phyloP scores from a whole-genome alignment of 2,797 vertebrate genomes.

The Alauda arvensis region DNA sequence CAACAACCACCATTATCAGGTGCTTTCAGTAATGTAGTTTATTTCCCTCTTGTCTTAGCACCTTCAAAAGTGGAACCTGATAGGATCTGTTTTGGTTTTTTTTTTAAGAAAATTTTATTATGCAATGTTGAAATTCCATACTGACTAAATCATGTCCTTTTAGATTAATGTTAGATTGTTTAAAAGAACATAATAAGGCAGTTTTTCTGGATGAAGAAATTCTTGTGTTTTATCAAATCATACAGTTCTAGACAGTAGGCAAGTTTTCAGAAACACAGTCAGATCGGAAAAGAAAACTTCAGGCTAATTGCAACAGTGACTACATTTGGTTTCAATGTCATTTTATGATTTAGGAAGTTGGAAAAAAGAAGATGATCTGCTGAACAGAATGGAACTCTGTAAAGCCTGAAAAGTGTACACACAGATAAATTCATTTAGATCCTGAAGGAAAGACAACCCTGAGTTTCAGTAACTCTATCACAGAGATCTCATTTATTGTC shows the following conservation, averaged over 20 bases:
- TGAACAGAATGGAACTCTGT: background rate
- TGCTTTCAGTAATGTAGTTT: background rate
- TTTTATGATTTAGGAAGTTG: background rate
- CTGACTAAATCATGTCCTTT: background rate
- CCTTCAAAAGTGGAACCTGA: background rate
- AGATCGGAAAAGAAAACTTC: background rate
- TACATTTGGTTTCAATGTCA: background rate
- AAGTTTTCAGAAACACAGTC: background rate
- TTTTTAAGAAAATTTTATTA: background rate
- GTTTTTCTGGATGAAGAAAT: background rate
- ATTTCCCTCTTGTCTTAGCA: background rate
- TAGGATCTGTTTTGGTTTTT: background rate
- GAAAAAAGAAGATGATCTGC: background rate
- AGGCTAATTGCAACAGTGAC: background rate
- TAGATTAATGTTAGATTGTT: background rate
- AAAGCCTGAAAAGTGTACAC: background rate
- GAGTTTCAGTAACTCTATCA: background rate
- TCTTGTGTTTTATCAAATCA: background rate
- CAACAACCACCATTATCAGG: background rate
- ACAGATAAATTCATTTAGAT: background rate
- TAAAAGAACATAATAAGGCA: background rate
- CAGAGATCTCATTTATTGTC: background rate
- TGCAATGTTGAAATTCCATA: background rate
- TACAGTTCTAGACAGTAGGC: background rate
- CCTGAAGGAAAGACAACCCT: background rate